These are phyloP conservation scores for Corvus moneduloides DNA, from an alignment of 2,113 vertebrate species.

Conservation along the genomic window DNA sequence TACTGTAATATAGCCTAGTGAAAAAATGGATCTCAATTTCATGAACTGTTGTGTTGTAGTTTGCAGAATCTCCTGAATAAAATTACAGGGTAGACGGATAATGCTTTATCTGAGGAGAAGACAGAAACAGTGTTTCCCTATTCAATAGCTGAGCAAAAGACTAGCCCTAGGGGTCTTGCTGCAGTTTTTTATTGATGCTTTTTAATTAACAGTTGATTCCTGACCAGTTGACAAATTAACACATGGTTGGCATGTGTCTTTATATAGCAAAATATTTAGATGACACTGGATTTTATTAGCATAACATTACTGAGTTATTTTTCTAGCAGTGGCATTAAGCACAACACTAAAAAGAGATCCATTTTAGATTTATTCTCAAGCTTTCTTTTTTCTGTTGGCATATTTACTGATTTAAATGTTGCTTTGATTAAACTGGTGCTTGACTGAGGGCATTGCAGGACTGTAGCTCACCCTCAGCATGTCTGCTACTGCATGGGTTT, in stretches of 20 bases:
- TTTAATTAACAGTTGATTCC: background rate
- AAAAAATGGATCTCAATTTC: conserved; percentile 1
- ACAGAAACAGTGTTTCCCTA: background rate
- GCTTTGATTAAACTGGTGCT: background rate
- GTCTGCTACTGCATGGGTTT: background rate
- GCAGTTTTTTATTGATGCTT: background rate
- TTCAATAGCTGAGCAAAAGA: background rate
- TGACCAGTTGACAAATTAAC: background rate
- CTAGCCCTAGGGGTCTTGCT: background rate
- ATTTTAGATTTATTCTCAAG: background rate
- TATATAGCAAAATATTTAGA: background rate
- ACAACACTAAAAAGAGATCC: background rate
- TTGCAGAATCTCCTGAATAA: background rate
- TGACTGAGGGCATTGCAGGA: background rate
- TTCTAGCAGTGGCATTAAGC: background rate
- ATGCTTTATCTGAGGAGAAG: background rate
- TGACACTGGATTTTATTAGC: background rate
- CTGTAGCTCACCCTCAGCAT: background rate
- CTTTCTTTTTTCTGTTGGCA: background rate
- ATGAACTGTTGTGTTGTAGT: background rate
- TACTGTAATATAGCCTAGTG: background rate
- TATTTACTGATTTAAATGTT: background rate
- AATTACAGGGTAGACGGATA: background rate
- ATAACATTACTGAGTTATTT: background rate
- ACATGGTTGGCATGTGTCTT: background rate